These are phyloP conservation scores for Scophthalmus maximus DNA, from an alignment of 2,113 vertebrate species.

Conservation along the genomic window DNA sequence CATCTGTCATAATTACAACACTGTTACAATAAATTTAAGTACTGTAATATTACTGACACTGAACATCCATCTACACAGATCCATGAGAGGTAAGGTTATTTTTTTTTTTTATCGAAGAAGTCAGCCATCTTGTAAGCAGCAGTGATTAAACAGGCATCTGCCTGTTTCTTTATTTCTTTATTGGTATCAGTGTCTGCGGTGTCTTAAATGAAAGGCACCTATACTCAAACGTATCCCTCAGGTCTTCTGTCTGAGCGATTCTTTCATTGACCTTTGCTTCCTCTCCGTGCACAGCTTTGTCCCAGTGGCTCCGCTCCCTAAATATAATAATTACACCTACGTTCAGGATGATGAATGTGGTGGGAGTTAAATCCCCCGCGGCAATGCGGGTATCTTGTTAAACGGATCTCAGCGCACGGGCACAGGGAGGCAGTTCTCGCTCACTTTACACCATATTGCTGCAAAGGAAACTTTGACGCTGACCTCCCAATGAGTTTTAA, in stretches of 20 bases:
- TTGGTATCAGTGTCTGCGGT: not conserved
- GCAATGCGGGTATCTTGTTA: conserved; percentile 43
- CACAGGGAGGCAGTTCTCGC: conserved; percentile 21
- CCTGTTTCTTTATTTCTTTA: not conserved
- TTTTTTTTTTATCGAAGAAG: no score
- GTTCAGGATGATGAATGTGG: conserved; percentile 55
- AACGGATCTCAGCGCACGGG: conserved; percentile 54
- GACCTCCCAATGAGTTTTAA: not conserved
- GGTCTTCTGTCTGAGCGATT: conserved; percentile 43
- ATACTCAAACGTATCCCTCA: conserved; percentile 28
- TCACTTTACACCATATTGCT: conserved; percentile 2
- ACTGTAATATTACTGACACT: no score
- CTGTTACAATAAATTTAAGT: no score
- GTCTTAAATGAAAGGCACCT: conserved; percentile 18
- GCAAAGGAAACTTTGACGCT: conserved; percentile 28
- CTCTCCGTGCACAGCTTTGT: conserved; percentile 35
- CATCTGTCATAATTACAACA: no score
- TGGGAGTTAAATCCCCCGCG: conserved; percentile 40
- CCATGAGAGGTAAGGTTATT: no score
- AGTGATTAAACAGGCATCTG: not conserved
- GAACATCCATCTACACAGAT: no score
- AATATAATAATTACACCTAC: conserved; percentile 66
- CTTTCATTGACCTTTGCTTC: conserved; percentile 47
- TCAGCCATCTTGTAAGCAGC: not conserved
- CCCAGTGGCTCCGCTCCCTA: conserved; percentile 54